These are phyloP conservation scores for Drosophila antonietae DNA, from an alignment of 2,888 invertebrate genomes.

Conservation along the genomic window DNA sequence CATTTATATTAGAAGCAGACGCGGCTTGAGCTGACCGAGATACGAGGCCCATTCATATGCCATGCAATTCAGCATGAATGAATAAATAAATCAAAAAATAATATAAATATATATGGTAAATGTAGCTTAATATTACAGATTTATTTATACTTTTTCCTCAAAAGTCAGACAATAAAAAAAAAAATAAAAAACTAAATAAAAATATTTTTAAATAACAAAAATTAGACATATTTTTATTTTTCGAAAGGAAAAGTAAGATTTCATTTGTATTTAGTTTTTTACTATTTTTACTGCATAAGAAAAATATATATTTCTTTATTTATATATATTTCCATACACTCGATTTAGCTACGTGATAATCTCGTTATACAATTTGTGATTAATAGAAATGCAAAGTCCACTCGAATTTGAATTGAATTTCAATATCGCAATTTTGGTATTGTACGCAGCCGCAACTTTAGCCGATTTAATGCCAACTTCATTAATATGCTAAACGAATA, in stretches of 20 bases:
- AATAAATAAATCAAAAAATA: neutral
- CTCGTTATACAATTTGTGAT: slow-evolving; percentile 3
- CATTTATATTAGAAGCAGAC: neutral
- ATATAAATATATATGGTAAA: no score
- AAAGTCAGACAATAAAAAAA: no score
- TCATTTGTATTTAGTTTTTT: neutral
- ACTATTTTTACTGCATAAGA: neutral
- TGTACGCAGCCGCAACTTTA: neutral
- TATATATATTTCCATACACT: no score
- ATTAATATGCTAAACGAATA: slow-evolving; percentile 6
- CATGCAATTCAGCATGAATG: neutral
- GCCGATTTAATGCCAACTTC: neutral
- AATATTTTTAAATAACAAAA: no score
- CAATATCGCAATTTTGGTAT: neutral
- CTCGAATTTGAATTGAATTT: slow-evolving; percentile 1
- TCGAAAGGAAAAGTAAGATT: neutral
- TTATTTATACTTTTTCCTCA: no score
- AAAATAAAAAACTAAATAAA: no score
- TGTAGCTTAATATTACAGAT: no score
- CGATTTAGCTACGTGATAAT: neutral
- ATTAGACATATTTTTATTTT: no score
- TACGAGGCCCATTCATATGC: neutral
- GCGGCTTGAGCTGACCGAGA: neutral
- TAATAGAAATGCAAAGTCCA: slow-evolving; percentile 29
- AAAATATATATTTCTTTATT: neutral